Evolutionary conservation across 2,797 vertebrate genomes (phyloP).

Genomic region (Paratrypauchen microcephalus): DNA sequence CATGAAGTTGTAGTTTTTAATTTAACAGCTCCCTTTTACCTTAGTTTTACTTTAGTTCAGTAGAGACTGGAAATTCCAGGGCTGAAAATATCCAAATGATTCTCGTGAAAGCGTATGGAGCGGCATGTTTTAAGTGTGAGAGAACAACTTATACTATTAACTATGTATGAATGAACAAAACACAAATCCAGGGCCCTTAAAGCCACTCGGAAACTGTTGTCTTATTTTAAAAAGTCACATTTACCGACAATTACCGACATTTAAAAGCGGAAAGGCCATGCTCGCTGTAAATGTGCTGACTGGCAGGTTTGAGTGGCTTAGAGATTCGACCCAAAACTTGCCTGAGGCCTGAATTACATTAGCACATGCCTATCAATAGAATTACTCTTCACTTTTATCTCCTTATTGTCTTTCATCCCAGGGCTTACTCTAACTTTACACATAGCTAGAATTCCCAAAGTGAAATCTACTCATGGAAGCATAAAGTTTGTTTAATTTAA

Average conservation of each 20-base stretch:
- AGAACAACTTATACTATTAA: too few relatives aligned
- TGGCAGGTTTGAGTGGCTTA: constrained; percentile 43
- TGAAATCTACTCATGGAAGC: constrained; percentile 10
- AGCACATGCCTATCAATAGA: constrained; percentile 22
- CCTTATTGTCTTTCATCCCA: constrained; percentile 5
- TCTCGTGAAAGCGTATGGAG: too few relatives aligned
- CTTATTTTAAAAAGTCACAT: not conserved
- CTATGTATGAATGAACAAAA: too few relatives aligned
- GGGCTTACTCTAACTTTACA: not conserved
- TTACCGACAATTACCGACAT: not conserved
- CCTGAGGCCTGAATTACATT: constrained; percentile 32
- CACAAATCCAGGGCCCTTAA: too few relatives aligned
- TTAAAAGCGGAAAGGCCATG: not conserved
- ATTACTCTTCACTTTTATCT: constrained; percentile 15
- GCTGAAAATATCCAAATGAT: too few relatives aligned
- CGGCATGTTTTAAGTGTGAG: too few relatives aligned
- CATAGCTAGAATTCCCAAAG: not conserved
- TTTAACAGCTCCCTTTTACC: too few relatives aligned
- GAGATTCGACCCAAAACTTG: constrained; percentile 45
- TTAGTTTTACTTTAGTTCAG: too few relatives aligned
- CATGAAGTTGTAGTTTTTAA: too few relatives aligned
- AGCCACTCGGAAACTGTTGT: not conserved
- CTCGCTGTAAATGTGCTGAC: not conserved
- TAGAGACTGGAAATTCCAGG: too few relatives aligned
- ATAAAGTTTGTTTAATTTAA: constrained; percentile 8